phyloP scores from a whole-genome alignment of 2,113 vertebrate species.

The Notiomystis cincta region DNA sequence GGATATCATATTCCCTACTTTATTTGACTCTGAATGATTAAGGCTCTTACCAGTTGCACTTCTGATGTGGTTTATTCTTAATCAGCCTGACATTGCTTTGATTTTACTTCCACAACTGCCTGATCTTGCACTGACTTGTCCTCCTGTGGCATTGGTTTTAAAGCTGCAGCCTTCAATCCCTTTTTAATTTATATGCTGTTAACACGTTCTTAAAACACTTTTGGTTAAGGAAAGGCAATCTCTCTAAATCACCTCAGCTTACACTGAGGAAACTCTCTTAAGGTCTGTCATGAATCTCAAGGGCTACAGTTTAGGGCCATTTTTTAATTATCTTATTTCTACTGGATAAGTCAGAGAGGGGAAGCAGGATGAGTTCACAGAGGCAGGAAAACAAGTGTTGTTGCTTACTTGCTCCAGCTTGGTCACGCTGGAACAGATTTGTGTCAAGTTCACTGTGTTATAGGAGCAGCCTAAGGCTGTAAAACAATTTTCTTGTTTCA shows the following conservation, averaged over 20 bases:
- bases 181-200: slow-evolving; percentile 13
- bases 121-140: slow-evolving; percentile 32
- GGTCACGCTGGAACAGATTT: background rate
- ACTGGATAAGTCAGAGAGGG: background rate
- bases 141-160: background rate
- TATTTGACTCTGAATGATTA: background rate
- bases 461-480: background rate
- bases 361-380: background rate
- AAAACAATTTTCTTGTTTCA: background rate
- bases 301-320: background rate
- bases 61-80: slow-evolving; percentile 39
- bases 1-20: background rate
- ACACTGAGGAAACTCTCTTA: background rate
- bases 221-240: background rate
- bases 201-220: slow-evolving; percentile 7
- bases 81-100: slow-evolving; percentile 7
- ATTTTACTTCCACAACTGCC: slow-evolving; percentile 24
- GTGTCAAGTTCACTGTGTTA: background rate
- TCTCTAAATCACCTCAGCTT: background rate
- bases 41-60: background rate
- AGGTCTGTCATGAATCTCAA: background rate
- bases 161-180: background rate
- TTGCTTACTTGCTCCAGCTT: background rate
- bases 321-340: background rate
- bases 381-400: background rate